Evolutionary conservation across 1,140 invertebrate genomes (phyloP), one percentile per base, ranked within the genome.

Genomic region (Wasmannia auropunctata): DNA sequence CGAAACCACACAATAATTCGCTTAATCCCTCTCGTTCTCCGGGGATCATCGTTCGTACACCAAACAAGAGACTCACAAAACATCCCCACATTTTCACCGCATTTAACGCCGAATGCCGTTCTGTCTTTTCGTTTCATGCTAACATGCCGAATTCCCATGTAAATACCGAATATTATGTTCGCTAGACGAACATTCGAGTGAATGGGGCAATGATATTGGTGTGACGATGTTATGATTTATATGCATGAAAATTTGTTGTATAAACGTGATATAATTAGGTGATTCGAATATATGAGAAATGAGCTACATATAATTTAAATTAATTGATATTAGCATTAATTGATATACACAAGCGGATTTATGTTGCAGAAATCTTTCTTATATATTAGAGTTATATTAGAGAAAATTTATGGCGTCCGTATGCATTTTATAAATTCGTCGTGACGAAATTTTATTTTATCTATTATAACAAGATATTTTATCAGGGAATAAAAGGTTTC

Each of bases 1-100:
- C 56, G 51, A 87, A 72, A 76, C 58, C 58, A 43, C 75, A 84
- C 54, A 84, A 86, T 74, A 89, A 90, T 83, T 87, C 62, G 54
- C 69, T 87, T 85, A 90, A 89, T 89, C 88, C 89, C 10, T 37
- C 31, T 70, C 54, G 37, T 31, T 58, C 69, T 79, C 65, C 8
- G 40, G 28, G 43, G 37, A 83, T 37, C 14, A 40, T 43, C 40
- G 25, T 19, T 75, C 19, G 51, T 16, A 25, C 16, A 22, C 11
- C 31, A 14, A 46, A 37, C 22, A 25, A 37, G 11, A 79, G 43
- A 37, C 16, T 75, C 16, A 76, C n/a, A 62, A 79, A 79, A 65
- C 60, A 67, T 19, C 25, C 43, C 51, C 51, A 5, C 31, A 69
- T 54, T 67, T 25, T 54, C 62, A 37, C n/a, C 58, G 6, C 56